Evolutionary conservation across 64 coral and sea anemone genomes (phyloP).

Genomic region (Montipora sp.): DNA sequence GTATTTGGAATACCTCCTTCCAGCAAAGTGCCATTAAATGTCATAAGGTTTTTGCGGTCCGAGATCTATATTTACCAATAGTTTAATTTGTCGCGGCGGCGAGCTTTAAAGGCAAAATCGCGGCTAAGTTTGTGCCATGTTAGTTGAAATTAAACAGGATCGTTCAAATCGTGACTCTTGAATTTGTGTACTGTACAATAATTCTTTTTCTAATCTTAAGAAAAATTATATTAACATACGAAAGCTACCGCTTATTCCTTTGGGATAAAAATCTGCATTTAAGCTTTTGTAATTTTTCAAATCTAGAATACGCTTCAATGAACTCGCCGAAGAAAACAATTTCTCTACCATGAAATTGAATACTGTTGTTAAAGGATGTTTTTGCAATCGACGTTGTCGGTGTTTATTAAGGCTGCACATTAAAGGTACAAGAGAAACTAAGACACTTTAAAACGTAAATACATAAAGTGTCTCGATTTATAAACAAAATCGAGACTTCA

Average conservation of each 20-base stretch:
- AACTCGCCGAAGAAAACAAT: slow-evolving; percentile 15
- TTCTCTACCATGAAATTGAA: slow-evolving; percentile 26
- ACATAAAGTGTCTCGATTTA: not conserved
- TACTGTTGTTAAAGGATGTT: not conserved
- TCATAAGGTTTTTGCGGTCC: slow-evolving; percentile 4
- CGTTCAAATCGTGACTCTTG: not conserved
- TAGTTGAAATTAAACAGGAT: not conserved
- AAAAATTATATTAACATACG: not conserved
- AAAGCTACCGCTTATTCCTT: not conserved
- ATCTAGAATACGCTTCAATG: slow-evolving; percentile 24
- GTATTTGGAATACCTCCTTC: slow-evolving; percentile 59
- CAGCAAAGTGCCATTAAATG: slow-evolving; percentile 29
- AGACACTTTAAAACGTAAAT: not conserved
- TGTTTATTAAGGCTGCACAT: not conserved
- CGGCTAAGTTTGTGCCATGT: not conserved
- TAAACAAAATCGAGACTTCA: not conserved
- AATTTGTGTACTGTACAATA: slow-evolving; percentile 18
- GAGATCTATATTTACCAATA: slow-evolving; percentile 29
- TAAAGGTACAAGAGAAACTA: not conserved
- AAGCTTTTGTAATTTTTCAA: slow-evolving; percentile 15
- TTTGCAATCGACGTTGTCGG: not conserved
- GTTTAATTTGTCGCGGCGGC: not conserved
- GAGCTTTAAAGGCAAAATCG: slow-evolving; percentile 8
- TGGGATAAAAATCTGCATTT: not conserved
- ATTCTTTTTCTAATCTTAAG: not conserved